These are phyloP conservation scores for Eilema griseolum DNA, from an alignment of 2,888 invertebrate species.

Conservation along the genomic window DNA sequence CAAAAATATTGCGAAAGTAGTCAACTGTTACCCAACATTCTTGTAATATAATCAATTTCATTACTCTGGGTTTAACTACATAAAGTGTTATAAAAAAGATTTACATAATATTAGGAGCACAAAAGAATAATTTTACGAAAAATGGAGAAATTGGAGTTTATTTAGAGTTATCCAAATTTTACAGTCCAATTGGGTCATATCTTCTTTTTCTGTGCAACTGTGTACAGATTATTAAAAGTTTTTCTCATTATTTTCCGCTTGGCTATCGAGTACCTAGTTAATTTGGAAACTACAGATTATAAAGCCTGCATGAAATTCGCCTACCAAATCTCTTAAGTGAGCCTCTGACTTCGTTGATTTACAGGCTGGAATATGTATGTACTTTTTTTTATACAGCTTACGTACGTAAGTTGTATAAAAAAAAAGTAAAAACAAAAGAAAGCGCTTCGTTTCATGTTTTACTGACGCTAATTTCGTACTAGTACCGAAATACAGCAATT, in stretches of 20 bases:
- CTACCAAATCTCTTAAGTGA: too few species aligned
- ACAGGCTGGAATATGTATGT: too few species aligned
- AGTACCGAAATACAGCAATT: too few species aligned
- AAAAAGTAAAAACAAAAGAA: too few species aligned
- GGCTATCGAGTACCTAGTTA: background rate
- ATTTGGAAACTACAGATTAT: background rate
- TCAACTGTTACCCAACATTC: constrained; percentile 11
- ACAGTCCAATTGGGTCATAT: background rate
- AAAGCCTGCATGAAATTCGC: too few species aligned
- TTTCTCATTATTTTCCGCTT: background rate
- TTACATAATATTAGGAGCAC: constrained; percentile 4
- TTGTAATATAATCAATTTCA: constrained; percentile 12
- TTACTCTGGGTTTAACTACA: constrained; percentile 1
- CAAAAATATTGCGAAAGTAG: constrained; percentile 7
- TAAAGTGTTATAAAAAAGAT: constrained; percentile 4
- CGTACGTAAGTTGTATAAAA: too few species aligned
- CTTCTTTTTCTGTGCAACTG: background rate
- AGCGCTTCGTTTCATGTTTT: too few species aligned
- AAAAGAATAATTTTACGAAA: constrained; percentile 7
- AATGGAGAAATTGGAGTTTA: background rate
- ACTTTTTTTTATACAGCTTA: too few species aligned
- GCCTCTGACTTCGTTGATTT: too few species aligned
- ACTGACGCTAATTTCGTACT: too few species aligned
- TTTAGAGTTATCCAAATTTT: background rate
- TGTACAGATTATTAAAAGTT: background rate